phyloP scores from a whole-genome alignment of 2,888 invertebrate species.

The Brenthis daphne region DNA sequence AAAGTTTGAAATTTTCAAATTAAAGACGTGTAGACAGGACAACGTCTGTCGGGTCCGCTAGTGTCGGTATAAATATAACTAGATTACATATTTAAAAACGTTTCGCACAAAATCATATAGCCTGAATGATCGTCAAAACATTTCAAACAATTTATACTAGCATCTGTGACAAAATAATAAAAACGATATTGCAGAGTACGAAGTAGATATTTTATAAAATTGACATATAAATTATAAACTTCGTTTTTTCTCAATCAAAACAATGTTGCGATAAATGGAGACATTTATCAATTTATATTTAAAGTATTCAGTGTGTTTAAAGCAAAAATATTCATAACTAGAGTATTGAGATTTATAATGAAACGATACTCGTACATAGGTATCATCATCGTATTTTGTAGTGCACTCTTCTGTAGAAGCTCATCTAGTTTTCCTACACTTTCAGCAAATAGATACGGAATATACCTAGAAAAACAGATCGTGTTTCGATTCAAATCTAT shows the following conservation, averaged over 20 bases:
- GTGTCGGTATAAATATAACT: too few species aligned
- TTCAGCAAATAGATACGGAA: conserved; percentile 23
- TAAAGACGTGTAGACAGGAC: too few species aligned
- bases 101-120: neutral
- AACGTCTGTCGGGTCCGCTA: too few species aligned
- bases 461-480: conserved; percentile 31
- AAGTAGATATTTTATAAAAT: too few species aligned
- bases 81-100: too few species aligned
- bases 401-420: conserved; percentile 13
- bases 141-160: neutral
- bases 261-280: neutral
- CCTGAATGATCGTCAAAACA: neutral
- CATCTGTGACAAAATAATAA: conserved; percentile 13
- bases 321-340: neutral
- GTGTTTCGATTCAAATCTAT: conserved; percentile 37
- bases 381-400: conserved; percentile 8
- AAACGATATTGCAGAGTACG: neutral
- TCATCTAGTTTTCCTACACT: conserved; percentile 18
- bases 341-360: neutral
- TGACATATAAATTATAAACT: too few species aligned
- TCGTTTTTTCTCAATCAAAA: neutral
- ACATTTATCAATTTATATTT: neutral
- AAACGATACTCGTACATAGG: neutral
- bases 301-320: neutral
- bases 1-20: too few species aligned